phyloP scores from a whole-genome alignment of 1,140 invertebrate species.

The Lepidurus arcticus region DNA sequence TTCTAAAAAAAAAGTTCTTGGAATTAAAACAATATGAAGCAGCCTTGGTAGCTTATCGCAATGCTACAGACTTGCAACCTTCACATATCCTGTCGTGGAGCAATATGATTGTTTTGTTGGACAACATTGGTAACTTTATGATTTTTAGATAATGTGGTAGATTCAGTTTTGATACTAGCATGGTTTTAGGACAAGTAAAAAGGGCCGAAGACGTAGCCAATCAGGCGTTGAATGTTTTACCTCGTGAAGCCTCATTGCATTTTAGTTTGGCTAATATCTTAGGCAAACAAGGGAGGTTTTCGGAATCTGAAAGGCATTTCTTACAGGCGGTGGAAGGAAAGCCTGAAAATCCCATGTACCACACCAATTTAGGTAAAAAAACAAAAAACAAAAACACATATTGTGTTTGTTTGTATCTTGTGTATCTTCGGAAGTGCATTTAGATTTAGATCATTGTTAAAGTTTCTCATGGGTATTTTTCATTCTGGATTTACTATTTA shows the following conservation, averaged over 20 bases:
- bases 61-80: conserved; percentile 69
- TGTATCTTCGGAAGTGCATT: not conserved
- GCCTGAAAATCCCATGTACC: conserved; percentile 63
- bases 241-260: conserved; percentile 65
- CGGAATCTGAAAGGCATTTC: conserved; percentile 75
- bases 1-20: conserved; percentile 51
- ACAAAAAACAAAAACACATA: not conserved
- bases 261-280: conserved; percentile 83
- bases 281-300: conserved; percentile 70
- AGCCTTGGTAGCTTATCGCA: conserved; percentile 66
- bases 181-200: conserved; percentile 52
- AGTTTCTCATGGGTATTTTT: not conserved
- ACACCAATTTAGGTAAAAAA: conserved; percentile 74
- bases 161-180: not conserved
- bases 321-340: conserved; percentile 63
- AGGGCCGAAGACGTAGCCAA: conserved; percentile 62
- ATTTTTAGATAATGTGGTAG: not conserved
- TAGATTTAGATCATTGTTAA: not conserved
- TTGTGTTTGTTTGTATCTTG: conserved; percentile 23
- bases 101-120: conserved; percentile 80
- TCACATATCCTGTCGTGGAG: conserved; percentile 81
- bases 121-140: conserved; percentile 51
- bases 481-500: conserved; percentile 11
- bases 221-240: conserved; percentile 61
- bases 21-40: conserved; percentile 53